Percentiles rank a stretch among this genome's conserved stretches.
These are phyloP conservation scores for Malurus alboscapulatus DNA, from an alignment of 2,113 vertebrate species.

Conservation along the genomic window DNA sequence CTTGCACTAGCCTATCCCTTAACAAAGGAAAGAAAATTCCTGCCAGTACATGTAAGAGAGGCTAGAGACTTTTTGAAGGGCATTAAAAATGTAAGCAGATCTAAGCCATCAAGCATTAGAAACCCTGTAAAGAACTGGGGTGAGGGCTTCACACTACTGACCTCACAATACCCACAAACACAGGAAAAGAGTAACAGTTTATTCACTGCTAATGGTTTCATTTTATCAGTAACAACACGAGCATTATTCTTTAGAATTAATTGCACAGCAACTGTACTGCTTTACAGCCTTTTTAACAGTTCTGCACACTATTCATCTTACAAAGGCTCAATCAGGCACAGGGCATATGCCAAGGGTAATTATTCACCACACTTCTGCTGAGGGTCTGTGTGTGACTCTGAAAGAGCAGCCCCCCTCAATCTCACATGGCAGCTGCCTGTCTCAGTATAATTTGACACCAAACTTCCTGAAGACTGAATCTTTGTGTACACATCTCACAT, in stretches of 20 bases:
- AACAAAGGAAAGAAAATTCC: background rate
- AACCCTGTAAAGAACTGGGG: background rate
- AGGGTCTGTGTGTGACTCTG: background rate
- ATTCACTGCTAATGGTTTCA: background rate
- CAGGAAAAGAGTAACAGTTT: background rate
- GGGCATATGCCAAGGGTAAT: background rate
- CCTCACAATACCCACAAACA: background rate
- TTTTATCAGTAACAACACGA: constrained; percentile 1
- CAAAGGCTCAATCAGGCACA: background rate
- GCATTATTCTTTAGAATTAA: background rate
- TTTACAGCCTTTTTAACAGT: constrained; percentile 30
- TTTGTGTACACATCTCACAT: background rate
- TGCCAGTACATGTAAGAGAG: background rate
- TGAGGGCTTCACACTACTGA: background rate
- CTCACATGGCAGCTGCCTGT: background rate
- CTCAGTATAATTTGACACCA: background rate
- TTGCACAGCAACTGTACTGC: background rate
- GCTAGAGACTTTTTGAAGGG: background rate
- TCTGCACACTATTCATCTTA: background rate
- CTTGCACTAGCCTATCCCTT: background rate
- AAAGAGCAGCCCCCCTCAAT: background rate
- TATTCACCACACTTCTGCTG: background rate
- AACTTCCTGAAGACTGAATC: background rate
- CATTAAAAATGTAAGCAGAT: background rate
- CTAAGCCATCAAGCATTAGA: background rate